phyloP scores from a whole-genome alignment of 2,113 vertebrate genomes.

The Pteropus alecto region DNA sequence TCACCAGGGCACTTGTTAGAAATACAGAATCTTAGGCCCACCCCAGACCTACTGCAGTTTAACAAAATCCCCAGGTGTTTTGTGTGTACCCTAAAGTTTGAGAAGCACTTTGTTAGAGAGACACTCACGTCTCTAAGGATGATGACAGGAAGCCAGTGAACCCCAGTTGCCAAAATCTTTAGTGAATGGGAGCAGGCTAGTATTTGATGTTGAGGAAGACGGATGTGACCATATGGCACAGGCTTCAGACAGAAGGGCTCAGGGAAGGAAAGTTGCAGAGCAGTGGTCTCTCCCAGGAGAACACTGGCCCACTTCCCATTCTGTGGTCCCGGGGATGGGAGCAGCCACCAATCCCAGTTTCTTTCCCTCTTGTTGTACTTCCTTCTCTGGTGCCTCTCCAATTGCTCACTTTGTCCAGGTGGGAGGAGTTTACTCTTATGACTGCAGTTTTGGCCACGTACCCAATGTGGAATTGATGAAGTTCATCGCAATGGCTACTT shows the following conservation, averaged over 20 bases:
- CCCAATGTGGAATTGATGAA: slow-evolving; percentile 99
- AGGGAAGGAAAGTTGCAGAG: not conserved
- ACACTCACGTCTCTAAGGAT: not conserved
- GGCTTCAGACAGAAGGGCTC: not conserved
- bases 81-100: not conserved
- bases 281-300: not conserved
- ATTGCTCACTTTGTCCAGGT: slow-evolving; percentile 83
- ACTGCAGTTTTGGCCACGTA: slow-evolving; percentile 98
- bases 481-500: slow-evolving; percentile 97
- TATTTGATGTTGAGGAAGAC: not conserved
- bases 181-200: not conserved
- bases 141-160: not conserved
- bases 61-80: not conserved
- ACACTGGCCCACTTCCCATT: not conserved
- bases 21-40: not conserved
- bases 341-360: not conserved
- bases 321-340: not conserved
- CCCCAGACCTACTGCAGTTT: not conserved
- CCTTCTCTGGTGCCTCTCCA: not conserved
- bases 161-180: not conserved
- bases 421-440: slow-evolving; percentile 95
- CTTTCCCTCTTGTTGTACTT: not conserved
- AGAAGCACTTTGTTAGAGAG: not conserved
- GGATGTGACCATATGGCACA: not conserved
- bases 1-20: not conserved